These are phyloP conservation scores for Tamias sibiricus DNA, from an alignment of 2,113 vertebrate species.

Conservation along the genomic window DNA sequence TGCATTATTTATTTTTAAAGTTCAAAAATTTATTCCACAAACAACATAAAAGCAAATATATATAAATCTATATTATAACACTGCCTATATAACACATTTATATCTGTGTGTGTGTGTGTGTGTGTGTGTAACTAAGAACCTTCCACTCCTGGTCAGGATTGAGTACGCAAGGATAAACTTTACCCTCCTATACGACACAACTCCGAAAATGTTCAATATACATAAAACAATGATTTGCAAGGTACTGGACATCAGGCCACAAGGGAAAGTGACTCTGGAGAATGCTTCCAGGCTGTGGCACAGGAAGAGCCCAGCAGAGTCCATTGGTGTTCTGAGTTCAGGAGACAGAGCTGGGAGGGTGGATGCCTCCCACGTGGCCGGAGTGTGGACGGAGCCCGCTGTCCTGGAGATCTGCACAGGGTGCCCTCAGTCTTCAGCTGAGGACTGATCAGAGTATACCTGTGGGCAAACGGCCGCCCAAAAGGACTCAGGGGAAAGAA, in stretches of 20 bases:
- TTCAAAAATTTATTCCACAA: not conserved
- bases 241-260: not conserved
- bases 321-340: not conserved
- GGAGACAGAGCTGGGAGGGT: not conserved
- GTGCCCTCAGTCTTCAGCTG: not conserved
- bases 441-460: not conserved
- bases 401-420: no score
- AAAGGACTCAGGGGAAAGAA: not conserved
- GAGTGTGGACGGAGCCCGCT: fast-evolving
- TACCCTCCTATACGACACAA: not conserved
- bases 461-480: not conserved
- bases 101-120: not conserved
- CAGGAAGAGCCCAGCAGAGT: not conserved
- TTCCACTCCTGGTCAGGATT: not conserved
- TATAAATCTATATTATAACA: not conserved
- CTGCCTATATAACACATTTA: not conserved
- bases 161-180: not conserved
- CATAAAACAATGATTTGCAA: not conserved
- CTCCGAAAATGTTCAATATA: not conserved
- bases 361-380: fast-evolving
- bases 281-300: not conserved
- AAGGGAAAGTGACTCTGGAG: not conserved
- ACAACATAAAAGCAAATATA: not conserved
- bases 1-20: not conserved
- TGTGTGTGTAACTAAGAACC: not conserved